Evolutionary conservation across 2,888 invertebrate genomes (phyloP).

Genomic region (Drosophila hamatofila): DNA sequence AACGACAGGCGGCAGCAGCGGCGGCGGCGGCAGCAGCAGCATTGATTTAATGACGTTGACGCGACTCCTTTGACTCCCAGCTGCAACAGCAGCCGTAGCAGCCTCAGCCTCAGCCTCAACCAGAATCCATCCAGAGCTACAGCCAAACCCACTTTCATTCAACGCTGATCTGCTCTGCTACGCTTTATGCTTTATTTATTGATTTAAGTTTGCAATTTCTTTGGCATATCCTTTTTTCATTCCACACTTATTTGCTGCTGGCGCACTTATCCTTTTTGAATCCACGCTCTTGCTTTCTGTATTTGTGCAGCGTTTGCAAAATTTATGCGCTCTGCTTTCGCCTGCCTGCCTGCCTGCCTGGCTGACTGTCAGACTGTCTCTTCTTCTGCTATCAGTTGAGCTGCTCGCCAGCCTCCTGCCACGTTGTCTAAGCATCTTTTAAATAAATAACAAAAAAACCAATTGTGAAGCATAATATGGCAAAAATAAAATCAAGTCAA

Average conservation of each 20-base stretch:
- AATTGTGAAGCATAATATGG: slow-evolving; percentile 21
- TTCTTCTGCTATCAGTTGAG: slow-evolving; percentile 32
- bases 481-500: slow-evolving; percentile 29
- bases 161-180: slow-evolving; percentile 15
- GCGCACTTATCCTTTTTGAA: slow-evolving; percentile 66
- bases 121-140: neutral
- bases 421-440: slow-evolving; percentile 74
- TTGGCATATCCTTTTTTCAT: slow-evolving; percentile 44
- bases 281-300: slow-evolving; percentile 29
- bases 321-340: slow-evolving; percentile 78
- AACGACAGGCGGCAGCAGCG: slow-evolving; percentile 73
- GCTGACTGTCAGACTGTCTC: neutral
- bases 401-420: slow-evolving; percentile 4
- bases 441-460: slow-evolving; percentile 76
- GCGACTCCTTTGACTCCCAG: slow-evolving; percentile 60
- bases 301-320: slow-evolving; percentile 67
- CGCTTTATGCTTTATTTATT: slow-evolving; percentile 81
- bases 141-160: slow-evolving; percentile 9
- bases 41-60: slow-evolving; percentile 84
- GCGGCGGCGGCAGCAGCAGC: slow-evolving; percentile 66
- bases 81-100: slow-evolving; percentile 9
- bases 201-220: slow-evolving; percentile 82
- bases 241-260: slow-evolving; percentile 36
- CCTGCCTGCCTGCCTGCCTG: neutral
- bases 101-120: neutral